Evolutionary conservation across 2,888 invertebrate genomes (phyloP), one percentile per base, ranked within the genome.

Genomic region (Aspidiotus destructor): DNA sequence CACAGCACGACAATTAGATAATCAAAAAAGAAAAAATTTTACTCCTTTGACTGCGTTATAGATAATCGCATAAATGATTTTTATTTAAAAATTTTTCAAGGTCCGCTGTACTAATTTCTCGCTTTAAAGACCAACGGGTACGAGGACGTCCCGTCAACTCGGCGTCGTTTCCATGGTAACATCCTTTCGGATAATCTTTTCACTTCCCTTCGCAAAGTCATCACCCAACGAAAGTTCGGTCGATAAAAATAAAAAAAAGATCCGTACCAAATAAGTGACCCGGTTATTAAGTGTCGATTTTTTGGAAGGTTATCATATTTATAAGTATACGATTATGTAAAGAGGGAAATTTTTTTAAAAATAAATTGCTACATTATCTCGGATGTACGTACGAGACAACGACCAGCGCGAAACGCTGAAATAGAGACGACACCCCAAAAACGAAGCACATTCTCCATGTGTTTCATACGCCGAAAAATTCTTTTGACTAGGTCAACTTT

Each of bases 251-350:
- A 65, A 65, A 65, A 65, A 65, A 65, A 55, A 58, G 58, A 65
- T 65, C 57, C 58, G 65, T 65, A 65, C 44, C 65, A 65, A 65
- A 65, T 65, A 65, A 65, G 65, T 65, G 65, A 65, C 65, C 65
- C 65, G 65, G 58, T 65, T 65, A 65, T 65, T 48, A 65, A 58
- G 65, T 65, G 65, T 65, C 58, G 42, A 58, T 48, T 65, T 65
- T 65, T 65, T 65, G 11, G 48, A 48, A 11, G 48, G 10, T 48
- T 48, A 28, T 28, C 28, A 28, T 28, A 28, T 28, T 28, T 28
- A 28, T 28, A 28, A 28, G 28, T 28, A 28, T n/a, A n/a, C n/a
- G n/a, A n/a, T n/a, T n/a, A n/a, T 28, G 28, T 28, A 28, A 28
- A 28, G 28, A 28, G 28, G 28, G 28, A 28, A 28, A 3, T 28